phyloP scores from a whole-genome alignment of 1,140 invertebrate genomes.

The Homarus americanus region DNA sequence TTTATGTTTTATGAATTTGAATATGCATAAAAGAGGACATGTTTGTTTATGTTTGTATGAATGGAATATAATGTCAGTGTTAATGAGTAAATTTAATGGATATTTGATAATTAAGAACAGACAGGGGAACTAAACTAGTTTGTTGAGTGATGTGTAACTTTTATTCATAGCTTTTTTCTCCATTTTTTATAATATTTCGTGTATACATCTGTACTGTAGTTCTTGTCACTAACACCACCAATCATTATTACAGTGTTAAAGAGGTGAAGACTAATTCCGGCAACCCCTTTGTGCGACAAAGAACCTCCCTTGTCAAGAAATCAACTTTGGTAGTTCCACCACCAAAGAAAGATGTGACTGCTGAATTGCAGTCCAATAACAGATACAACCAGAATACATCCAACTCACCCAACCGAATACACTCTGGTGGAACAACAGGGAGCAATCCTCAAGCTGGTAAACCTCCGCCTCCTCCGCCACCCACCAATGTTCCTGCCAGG shows the following conservation, averaged over 20 bases:
- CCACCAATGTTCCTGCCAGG: conserved; percentile 34
- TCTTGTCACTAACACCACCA: neutral
- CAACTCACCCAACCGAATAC: conserved; percentile 44
- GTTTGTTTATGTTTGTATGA: no score
- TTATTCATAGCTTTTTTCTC: no score
- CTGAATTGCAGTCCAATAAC: conserved; percentile 42
- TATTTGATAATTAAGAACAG: no score
- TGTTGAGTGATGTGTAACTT: no score
- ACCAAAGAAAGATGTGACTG: conserved; percentile 46
- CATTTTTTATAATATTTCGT: no score
- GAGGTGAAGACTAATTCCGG: conserved; percentile 42
- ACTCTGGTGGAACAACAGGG: neutral
- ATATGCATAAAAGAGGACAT: no score
- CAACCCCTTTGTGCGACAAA: conserved; percentile 44
- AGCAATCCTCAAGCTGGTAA: conserved; percentile 20
- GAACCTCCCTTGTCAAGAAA: conserved; percentile 22
- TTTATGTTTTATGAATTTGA: no score
- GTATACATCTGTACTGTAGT: no score
- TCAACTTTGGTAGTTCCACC: conserved; percentile 45
- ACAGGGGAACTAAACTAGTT: no score
- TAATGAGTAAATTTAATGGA: no score
- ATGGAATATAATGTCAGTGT: no score
- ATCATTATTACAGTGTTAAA: conserved; percentile 49
- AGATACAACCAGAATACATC: conserved; percentile 16
- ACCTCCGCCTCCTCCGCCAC: conserved; percentile 55